Percentiles rank a stretch among this genome's conserved stretches.
Evolutionary conservation across 2,113 vertebrate species (phyloP).

Genomic region (Podiceps cristatus): DNA sequence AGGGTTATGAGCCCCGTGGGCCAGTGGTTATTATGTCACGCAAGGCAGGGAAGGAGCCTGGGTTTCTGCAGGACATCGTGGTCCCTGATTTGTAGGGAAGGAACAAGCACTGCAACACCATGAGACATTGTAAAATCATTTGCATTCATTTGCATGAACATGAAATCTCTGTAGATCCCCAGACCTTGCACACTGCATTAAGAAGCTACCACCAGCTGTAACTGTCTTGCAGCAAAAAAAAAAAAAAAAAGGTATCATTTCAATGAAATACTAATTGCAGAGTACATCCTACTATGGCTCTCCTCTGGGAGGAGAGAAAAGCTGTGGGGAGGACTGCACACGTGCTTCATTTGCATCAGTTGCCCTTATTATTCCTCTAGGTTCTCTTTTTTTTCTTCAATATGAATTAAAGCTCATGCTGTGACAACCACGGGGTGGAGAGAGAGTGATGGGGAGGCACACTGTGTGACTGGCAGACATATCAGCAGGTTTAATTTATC

Average conservation of each 20-base stretch:
- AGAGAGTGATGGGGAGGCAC: background rate
- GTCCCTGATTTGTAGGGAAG: background rate
- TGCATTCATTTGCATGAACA: slow-evolving; percentile 26
- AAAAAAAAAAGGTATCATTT: background rate
- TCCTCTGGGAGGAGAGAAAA: background rate
- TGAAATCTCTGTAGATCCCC: background rate
- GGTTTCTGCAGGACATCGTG: background rate
- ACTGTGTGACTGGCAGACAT: background rate
- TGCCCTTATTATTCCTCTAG: slow-evolving; percentile 16
- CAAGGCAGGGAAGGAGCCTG: background rate
- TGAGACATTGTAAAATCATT: background rate
- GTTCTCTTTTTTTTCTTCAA: background rate
- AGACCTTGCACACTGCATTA: background rate
- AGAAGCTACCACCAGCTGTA: background rate
- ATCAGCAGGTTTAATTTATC: background rate
- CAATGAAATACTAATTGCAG: slow-evolving; percentile 18
- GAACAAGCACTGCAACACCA: background rate
- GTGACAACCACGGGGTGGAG: background rate
- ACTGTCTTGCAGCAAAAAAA: background rate
- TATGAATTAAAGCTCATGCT: slow-evolving; percentile 16
- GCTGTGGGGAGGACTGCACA: background rate
- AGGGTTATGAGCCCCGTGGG: fast-evolving
- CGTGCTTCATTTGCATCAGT: background rate
- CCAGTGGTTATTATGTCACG: background rate
- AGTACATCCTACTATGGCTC: background rate